phyloP scores from a whole-genome alignment of 2,888 invertebrate genomes.

The Xestia c-nigrum region DNA sequence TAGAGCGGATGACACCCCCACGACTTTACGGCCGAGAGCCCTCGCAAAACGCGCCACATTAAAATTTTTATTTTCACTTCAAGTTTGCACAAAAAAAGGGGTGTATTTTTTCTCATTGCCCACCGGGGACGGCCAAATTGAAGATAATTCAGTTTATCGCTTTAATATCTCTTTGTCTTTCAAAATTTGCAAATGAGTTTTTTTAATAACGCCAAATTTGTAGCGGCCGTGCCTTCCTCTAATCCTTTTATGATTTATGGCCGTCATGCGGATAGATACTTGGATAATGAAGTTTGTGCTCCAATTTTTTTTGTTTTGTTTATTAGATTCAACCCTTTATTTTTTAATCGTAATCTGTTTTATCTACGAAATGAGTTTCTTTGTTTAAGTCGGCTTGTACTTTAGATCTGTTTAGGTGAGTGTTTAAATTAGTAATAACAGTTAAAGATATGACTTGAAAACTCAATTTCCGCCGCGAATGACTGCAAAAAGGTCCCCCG shows the following conservation, averaged over 20 bases:
- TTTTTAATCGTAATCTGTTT: constrained; percentile 60
- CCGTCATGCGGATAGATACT: constrained; percentile 74
- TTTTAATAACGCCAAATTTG: constrained; percentile 90
- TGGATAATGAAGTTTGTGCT: constrained; percentile 77
- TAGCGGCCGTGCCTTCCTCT: constrained; percentile 77
- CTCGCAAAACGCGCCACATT: constrained; percentile 74
- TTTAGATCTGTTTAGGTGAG: constrained; percentile 8
- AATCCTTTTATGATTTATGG: constrained; percentile 88
- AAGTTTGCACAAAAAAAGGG: constrained; percentile 77
- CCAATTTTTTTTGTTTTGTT: constrained; percentile 73
- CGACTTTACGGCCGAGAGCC: constrained; percentile 62
- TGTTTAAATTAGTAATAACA: constrained; percentile 22
- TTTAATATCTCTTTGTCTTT: constrained; percentile 89
- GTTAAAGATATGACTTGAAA: constrained; percentile 24
- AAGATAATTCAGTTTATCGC: constrained; percentile 89
- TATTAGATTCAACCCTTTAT: constrained; percentile 73
- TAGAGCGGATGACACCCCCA: constrained; percentile 69
- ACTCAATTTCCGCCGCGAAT: constrained; percentile 35
- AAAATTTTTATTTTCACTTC: constrained; percentile 82
- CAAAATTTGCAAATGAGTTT: constrained; percentile 90
- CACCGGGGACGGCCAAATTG: constrained; percentile 79
- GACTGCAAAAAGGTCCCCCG: constrained; percentile 40
- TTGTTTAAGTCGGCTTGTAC: constrained; percentile 4
- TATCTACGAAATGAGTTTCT: constrained; percentile 30
- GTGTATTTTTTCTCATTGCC: constrained; percentile 77